A percentile compares a stretch with the other conserved stretches of the same genome.
phyloP scores from a whole-genome alignment of 2,113 vertebrate genomes.

The Clarias macrocephalus region DNA sequence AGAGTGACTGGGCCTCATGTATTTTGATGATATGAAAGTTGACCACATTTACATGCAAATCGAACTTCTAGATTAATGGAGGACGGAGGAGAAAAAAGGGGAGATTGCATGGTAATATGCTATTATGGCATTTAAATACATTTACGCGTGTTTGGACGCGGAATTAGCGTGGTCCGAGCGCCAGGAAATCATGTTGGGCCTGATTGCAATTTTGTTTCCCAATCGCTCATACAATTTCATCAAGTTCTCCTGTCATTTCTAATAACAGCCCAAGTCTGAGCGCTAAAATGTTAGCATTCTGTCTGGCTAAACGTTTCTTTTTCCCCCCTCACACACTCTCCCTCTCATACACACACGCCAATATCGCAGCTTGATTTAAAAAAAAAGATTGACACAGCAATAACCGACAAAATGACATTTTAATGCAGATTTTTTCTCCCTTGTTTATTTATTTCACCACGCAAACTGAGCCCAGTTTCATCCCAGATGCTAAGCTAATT shows the following conservation, averaged over 20 bases:
- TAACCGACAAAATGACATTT: not conserved
- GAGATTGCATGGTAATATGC: slow-evolving; percentile 90
- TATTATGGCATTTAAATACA: slow-evolving; percentile 99
- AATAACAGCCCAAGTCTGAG: slow-evolving; percentile 93
- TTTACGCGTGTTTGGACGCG: slow-evolving; percentile 92
- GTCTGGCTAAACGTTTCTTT: not conserved
- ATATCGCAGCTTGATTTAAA: not conserved
- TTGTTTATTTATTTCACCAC: not conserved
- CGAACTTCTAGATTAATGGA: slow-evolving; percentile 99
- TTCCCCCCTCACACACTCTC: not conserved
- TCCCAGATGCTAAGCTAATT: not conserved
- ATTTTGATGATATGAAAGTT: slow-evolving; percentile 99
- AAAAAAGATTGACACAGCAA: not conserved
- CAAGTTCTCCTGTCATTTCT: slow-evolving; percentile 99
- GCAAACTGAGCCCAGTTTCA: too few species aligned
- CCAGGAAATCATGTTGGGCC: slow-evolving; percentile 92
- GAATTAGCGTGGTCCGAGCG: slow-evolving; percentile 93
- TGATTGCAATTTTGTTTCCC: slow-evolving; percentile 99
- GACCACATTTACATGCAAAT: slow-evolving; percentile 99
- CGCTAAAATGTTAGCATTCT: slow-evolving; percentile 81
- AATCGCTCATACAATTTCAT: slow-evolving; percentile 99
- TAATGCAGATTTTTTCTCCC: not conserved
- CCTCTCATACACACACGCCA: not conserved
- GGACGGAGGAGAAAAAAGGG: slow-evolving; percentile 74
- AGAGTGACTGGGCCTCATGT: slow-evolving; percentile 81